A percentile compares a stretch with the other conserved stretches of the same genome.
phyloP scores from a whole-genome alignment of 1,140 invertebrate genomes.

The Gerris buenoi region DNA sequence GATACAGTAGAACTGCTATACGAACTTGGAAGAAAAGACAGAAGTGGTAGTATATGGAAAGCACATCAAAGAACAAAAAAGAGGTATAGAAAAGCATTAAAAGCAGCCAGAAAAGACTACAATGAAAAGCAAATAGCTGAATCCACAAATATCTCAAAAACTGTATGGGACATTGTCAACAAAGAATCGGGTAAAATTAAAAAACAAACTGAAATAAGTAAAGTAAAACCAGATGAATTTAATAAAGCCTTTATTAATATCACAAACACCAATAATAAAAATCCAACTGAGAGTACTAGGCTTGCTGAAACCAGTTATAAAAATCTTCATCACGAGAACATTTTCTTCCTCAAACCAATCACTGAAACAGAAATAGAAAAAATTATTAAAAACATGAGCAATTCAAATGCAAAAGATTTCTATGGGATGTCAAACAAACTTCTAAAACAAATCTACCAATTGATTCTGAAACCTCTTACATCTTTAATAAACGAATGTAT shows the following conservation, averaged over 20 bases:
- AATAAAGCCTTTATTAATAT: background rate
- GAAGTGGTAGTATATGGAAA: background rate
- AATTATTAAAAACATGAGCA: background rate
- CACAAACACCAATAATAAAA: background rate
- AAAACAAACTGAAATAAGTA: background rate
- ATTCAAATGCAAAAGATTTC: background rate
- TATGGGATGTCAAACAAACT: background rate
- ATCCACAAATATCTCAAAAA: background rate
- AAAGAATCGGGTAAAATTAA: background rate
- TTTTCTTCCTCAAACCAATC: background rate
- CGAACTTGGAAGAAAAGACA: background rate
- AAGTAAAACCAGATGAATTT: background rate
- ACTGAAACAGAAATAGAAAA: background rate
- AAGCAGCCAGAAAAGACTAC: background rate
- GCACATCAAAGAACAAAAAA: background rate
- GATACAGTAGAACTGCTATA: background rate
- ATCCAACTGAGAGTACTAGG: background rate
- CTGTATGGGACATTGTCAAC: background rate
- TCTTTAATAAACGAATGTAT: background rate
- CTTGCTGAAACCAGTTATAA: background rate
- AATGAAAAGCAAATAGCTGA: background rate
- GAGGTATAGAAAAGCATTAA: background rate
- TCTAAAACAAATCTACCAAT: background rate
- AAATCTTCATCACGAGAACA: background rate
- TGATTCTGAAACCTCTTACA: background rate